phyloP scores from a whole-genome alignment of 23 tunicate species.

The Ciona savignyi region DNA sequence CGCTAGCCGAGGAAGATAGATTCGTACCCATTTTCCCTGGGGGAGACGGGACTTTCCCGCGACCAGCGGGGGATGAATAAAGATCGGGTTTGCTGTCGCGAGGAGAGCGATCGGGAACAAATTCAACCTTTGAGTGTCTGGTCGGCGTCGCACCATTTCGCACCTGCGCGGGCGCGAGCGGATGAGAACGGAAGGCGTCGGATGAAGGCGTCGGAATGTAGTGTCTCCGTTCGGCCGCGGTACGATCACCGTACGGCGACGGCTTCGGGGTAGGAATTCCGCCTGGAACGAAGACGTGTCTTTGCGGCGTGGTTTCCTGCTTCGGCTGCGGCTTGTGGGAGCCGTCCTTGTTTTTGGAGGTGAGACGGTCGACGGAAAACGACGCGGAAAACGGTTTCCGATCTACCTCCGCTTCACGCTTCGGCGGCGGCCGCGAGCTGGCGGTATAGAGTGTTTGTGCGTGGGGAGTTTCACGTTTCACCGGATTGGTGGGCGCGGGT shows the following conservation, averaged over 20 bases:
- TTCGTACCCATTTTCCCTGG: neutral
- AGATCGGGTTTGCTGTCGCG: neutral
- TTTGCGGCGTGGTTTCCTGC: neutral
- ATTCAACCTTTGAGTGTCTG: neutral
- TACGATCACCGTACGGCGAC: neutral
- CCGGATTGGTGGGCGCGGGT: neutral
- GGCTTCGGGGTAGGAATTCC: neutral
- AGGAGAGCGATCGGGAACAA: neutral
- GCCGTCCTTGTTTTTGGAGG: slow-evolving; percentile 8
- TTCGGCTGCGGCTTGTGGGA: neutral
- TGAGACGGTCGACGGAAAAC: slow-evolving; percentile 40
- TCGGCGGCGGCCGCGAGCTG: neutral
- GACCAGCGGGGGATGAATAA: neutral
- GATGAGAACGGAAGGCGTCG: neutral
- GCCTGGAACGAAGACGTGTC: neutral
- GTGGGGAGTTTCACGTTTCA: neutral
- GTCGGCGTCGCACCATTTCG: neutral
- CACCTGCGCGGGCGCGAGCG: neutral
- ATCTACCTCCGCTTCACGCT: neutral
- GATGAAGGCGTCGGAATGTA: neutral
- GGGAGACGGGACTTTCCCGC: neutral
- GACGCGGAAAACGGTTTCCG: slow-evolving; percentile 38
- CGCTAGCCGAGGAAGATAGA: neutral
- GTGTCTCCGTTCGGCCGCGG: neutral
- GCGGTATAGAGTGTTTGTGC: neutral